These are phyloP conservation scores for Falco rusticolus DNA, from an alignment of 2,797 vertebrate species.

Conservation along the genomic window DNA sequence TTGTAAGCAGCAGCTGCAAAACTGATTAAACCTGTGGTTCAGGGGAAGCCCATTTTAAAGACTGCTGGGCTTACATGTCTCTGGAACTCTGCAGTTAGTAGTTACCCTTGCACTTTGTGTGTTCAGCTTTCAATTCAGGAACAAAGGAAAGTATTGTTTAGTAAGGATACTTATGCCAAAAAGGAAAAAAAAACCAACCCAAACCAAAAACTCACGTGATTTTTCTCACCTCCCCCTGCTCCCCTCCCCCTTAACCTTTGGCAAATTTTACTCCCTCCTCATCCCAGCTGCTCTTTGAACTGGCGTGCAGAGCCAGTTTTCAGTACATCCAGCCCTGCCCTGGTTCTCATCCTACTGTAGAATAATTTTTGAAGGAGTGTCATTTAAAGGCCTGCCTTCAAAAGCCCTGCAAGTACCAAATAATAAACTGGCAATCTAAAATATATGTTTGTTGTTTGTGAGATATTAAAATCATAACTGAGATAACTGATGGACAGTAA, in stretches of 20 bases:
- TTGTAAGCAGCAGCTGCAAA: not conserved
- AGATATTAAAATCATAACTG: not conserved
- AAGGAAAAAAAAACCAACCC: no score
- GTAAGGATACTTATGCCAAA: not conserved
- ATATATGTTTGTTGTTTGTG: rapidly evolving
- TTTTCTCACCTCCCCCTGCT: not conserved
- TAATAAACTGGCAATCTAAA: not conserved
- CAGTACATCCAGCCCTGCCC: not conserved
- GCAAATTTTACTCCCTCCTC: not conserved
- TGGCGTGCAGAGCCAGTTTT: not conserved
- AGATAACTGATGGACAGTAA: not conserved
- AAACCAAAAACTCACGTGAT: not conserved
- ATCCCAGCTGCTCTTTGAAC: not conserved
- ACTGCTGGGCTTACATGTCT: not conserved
- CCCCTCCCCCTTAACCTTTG: not conserved
- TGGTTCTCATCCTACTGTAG: not conserved
- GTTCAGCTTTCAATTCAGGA: not conserved
- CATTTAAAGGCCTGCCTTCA: not conserved
- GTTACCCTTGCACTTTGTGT: not conserved
- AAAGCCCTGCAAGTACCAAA: not conserved
- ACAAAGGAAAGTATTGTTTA: not conserved
- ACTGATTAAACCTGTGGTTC: not conserved
- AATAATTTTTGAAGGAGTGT: not conserved
- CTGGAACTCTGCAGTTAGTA: not conserved
- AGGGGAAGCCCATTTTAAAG: not conserved